Percentiles rank a stretch among this genome's conserved stretches.
phyloP scores from a whole-genome alignment of 2,888 invertebrate species.

The Artemia sp. region DNA sequence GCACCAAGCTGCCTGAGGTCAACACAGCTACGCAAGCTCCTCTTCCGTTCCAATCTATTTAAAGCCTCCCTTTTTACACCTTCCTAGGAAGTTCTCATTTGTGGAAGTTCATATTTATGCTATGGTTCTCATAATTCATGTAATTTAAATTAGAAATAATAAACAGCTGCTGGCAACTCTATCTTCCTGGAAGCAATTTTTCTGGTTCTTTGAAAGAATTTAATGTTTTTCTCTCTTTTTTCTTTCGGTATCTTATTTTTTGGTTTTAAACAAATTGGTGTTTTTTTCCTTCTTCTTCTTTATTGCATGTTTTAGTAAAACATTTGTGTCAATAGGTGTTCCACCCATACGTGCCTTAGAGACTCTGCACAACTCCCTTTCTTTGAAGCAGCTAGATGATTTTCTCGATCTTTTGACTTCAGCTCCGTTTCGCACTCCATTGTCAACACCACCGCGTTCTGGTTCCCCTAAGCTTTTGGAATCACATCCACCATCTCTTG shows the following conservation, averaged over 20 bases:
- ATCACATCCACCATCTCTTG: neutral
- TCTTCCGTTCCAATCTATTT: too few relatives aligned
- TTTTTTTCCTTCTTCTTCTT: slow-evolving; percentile 20
- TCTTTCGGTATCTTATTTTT: slow-evolving; percentile 21
- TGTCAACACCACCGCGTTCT: neutral
- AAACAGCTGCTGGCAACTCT: too few relatives aligned
- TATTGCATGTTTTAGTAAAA: slow-evolving; percentile 20
- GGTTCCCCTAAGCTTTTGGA: neutral
- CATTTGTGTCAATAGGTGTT: slow-evolving; percentile 41
- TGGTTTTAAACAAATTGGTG: slow-evolving; percentile 18
- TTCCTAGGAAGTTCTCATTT: too few relatives aligned
- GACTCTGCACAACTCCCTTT: slow-evolving; percentile 90
- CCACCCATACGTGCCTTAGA: slow-evolving; percentile 91
- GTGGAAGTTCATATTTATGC: too few relatives aligned
- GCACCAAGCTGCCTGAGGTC: too few relatives aligned
- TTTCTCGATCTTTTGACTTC: slow-evolving; percentile 74
- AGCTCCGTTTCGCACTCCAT: slow-evolving; percentile 38
- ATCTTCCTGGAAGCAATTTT: neutral
- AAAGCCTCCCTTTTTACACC: too few relatives aligned
- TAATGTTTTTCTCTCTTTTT: slow-evolving; percentile 6
- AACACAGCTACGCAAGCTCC: too few relatives aligned
- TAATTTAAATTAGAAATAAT: too few relatives aligned
- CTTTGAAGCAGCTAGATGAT: slow-evolving; percentile 68
- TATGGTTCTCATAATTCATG: too few relatives aligned
- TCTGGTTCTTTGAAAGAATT: neutral